These are phyloP conservation scores for Orchestes rusci DNA, from an alignment of 2,888 invertebrate species.

Conservation along the genomic window DNA sequence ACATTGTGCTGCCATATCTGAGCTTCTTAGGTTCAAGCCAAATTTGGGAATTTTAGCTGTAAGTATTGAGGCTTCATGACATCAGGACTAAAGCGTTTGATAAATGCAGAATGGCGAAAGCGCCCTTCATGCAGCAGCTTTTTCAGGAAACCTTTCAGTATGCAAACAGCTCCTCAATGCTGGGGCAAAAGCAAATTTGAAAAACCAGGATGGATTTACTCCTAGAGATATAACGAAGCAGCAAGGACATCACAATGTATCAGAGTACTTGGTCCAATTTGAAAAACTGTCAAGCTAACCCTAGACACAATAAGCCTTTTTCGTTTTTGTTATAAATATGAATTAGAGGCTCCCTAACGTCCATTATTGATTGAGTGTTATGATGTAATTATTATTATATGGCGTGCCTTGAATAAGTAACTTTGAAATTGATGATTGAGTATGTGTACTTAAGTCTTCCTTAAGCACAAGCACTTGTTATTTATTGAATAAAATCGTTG, in stretches of 20 bases:
- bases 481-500: no score
- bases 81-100: background rate
- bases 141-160: slow-evolving; percentile 78
- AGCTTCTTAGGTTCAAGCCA: slow-evolving; percentile 75
- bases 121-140: slow-evolving; percentile 83
- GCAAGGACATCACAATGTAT: slow-evolving; percentile 49
- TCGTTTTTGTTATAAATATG: no score
- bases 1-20: slow-evolving; percentile 77
- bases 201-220: slow-evolving; percentile 66
- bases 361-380: no score
- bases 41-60: slow-evolving; percentile 76
- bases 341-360: no score
- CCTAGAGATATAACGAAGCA: slow-evolving; percentile 58
- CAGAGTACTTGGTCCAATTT: slow-evolving; percentile 48
- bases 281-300: slow-evolving; percentile 6
- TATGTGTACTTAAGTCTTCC: no score
- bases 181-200: slow-evolving; percentile 58
- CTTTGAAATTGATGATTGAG: no score
- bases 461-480: no score
- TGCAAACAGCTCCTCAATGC: slow-evolving; percentile 67
- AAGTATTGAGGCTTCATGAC: slow-evolving; percentile 34
- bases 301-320: no score
- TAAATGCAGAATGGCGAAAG: slow-evolving; percentile 77
- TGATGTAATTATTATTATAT: no score
- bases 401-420: no score